These are phyloP conservation scores for Oreortyx pictus DNA, from an alignment of 2,797 vertebrate genomes.

Conservation along the genomic window DNA sequence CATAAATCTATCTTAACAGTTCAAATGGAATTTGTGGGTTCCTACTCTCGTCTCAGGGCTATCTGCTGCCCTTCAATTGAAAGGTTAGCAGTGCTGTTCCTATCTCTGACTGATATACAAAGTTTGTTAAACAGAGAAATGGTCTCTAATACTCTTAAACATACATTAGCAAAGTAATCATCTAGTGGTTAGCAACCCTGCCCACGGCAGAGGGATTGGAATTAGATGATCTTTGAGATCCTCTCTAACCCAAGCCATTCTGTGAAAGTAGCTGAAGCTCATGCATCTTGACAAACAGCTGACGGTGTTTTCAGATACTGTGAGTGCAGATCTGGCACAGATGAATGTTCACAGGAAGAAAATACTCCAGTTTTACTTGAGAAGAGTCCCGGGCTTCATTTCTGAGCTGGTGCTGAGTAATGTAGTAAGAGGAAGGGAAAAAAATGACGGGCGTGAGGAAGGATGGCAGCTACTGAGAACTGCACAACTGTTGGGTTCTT, in stretches of 20 bases:
- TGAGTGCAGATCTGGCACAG: background rate
- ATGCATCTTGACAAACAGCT: background rate
- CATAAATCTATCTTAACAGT: background rate
- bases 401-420: background rate
- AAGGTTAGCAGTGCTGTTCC: background rate
- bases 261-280: background rate
- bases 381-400: background rate
- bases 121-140: background rate
- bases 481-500: slow-evolving; percentile 18
- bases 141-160: background rate
- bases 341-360: background rate
- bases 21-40: background rate
- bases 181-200: no score
- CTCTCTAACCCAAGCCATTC: no score
- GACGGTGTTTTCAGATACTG: background rate
- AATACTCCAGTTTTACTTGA: background rate
- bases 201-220: no score
- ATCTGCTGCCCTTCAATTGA: background rate
- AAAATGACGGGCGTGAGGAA: background rate
- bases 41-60: background rate
- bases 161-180: background rate
- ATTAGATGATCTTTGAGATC: no score
- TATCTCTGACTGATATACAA: background rate
- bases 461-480: background rate
- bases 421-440: slow-evolving; percentile 11